A percentile compares a stretch with the other conserved stretches of the same genome.
Evolutionary conservation across 2,888 invertebrate species (phyloP).

Genomic region (Leptopilina myrica): DNA sequence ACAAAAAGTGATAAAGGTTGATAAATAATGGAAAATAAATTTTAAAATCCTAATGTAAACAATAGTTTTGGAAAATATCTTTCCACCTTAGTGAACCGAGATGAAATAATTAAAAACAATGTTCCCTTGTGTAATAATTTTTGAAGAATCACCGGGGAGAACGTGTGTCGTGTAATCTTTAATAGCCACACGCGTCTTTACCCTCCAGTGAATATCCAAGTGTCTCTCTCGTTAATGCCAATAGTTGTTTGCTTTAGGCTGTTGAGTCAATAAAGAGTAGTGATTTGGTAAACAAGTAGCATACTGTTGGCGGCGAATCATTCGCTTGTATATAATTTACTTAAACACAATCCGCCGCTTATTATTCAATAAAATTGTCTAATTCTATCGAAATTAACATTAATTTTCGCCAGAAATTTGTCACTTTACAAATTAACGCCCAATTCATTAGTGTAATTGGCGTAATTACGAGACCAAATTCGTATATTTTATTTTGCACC

Average conservation of each 20-base stretch:
- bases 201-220: conserved; percentile 69
- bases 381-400: conserved; percentile 8
- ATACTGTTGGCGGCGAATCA: conserved; percentile 70
- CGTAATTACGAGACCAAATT: conserved; percentile 1
- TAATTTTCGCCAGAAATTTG: neutral
- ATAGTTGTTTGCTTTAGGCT: conserved; percentile 63
- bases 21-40: no score
- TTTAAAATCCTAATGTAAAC: no score
- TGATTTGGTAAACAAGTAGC: conserved; percentile 74
- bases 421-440: neutral
- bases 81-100: conserved; percentile 19
- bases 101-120: conserved; percentile 17
- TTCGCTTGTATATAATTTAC: conserved; percentile 54
- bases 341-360: neutral
- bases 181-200: conserved; percentile 66
- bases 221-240: conserved; percentile 64
- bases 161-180: conserved; percentile 15
- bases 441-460: neutral
- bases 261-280: conserved; percentile 44
- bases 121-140: conserved; percentile 17
- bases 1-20: no score
- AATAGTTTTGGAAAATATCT: neutral
- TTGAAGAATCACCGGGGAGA: conserved; percentile 24
- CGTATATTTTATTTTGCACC: neutral
- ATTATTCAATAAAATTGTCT: conserved; percentile 1